Base-by-base conservation (phyloP, 2,113 vertebrate species). In the Panurus biarmicus region DNA sequence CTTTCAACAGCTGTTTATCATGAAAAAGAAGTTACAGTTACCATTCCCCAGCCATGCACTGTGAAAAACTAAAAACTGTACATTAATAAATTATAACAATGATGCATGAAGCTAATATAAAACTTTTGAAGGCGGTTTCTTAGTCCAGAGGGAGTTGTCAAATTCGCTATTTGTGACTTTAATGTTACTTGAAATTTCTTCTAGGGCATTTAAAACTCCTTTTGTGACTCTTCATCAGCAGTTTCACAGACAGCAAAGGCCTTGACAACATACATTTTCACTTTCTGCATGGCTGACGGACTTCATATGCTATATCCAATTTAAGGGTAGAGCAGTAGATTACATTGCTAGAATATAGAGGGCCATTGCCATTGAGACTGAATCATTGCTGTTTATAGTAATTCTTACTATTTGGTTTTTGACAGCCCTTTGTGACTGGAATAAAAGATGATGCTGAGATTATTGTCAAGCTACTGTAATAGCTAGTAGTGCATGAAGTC, bases 81-180 rank as follows among this genome's bases (percentile, higher is more conserved):
- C 84, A 96, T 96, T 94, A 95, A 96, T 95, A 97, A 97, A 96
- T 97, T 96, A 97, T 94, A 86, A 90, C 72, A 93, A 96, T 96
- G 70, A 95, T 96, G 79, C 86, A 97, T 95, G 95, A 96, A 96
- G 87, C 86, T 92, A 96, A 97, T 92, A 94, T 84, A 80, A 97
- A 97, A 96, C 74, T 97, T 97, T 58, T 77, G 86, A 97, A 97
- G 67, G 72, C 72, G 44, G 57, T 88, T 84, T 94, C 94, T 90
- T 65, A 93, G 65, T 89, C 81, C 66, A 82, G 95, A 85, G 85
- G 87, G 83, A 95, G 92, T 92, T 94, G 94, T 93, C 90, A 91
- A 75, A 62, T 95, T 96, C 77, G 78, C 92, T 97, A 75, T 87
- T 83, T 92, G 95, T 92, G 92, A 95, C 83, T 97, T 95, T 92